Percentiles rank a stretch among this genome's conserved stretches.
Evolutionary conservation across 2,888 invertebrate genomes (phyloP).

Genomic region (Acanthacorydalis orientalis): DNA sequence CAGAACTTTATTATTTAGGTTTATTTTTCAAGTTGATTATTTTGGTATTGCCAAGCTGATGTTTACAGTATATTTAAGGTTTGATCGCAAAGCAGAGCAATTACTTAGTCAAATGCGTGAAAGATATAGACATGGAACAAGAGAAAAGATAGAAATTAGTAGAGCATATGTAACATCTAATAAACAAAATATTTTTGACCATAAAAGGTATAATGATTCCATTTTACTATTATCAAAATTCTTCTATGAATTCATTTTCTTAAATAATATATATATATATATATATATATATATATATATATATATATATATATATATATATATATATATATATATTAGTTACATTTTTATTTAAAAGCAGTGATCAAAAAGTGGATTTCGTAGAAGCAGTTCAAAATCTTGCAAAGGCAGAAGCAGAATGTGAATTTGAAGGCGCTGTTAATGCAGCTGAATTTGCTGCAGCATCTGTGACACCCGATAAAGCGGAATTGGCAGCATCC

Average conservation of each 20-base stretch:
- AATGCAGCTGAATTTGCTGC: conserved; percentile 28
- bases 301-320: not conserved
- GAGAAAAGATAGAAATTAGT: not conserved
- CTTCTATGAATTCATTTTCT: too few species aligned
- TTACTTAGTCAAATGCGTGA: too few species aligned
- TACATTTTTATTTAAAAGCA: conserved; percentile 2
- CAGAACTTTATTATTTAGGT: too few species aligned
- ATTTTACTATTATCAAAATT: too few species aligned
- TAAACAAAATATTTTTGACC: not conserved
- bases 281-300: not conserved
- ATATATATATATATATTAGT: not conserved
- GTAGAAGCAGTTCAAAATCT: conserved; percentile 25
- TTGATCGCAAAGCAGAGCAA: too few species aligned
- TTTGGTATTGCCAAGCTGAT: too few species aligned
- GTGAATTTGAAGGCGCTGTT: conserved; percentile 26
- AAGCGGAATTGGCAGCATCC: conserved; percentile 28
- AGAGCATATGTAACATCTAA: not conserved
- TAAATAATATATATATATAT: not conserved
- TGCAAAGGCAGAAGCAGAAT: conserved; percentile 27
- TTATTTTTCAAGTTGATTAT: too few species aligned
- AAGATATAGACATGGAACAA: too few species aligned
- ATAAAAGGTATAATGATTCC: not conserved
- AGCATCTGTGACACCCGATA: conserved; percentile 24
- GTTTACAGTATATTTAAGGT: too few species aligned
- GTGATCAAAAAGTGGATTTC: conserved; percentile 22